Conservation (phyloP, 2,113 vertebrate species). For the human (Homo sapiens) region GRCh38 chr11:102562001-102562500, state of each 20-base stretch:
- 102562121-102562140: not conserved
- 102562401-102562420: not conserved
- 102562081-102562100: not conserved
- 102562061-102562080: not conserved
- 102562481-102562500: too few species aligned
- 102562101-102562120: not conserved
- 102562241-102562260: not conserved
- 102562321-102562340: not conserved
- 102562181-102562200: not conserved
- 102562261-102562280: not conserved
- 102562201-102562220: not conserved
- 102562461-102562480: too few species aligned
- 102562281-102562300: not conserved
- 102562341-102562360: not conserved
- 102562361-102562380: not conserved
- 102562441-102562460: too few species aligned
- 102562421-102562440: too few species aligned
- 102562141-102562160: not conserved
- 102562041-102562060: not conserved
- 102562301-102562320: not conserved
- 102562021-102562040: not conserved
- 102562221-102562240: not conserved
- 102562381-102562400: not conserved
- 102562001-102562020: not conserved
- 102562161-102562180: not conserved